phyloP scores from a whole-genome alignment of 2,888 invertebrate species.

The Thelaira solivaga region DNA sequence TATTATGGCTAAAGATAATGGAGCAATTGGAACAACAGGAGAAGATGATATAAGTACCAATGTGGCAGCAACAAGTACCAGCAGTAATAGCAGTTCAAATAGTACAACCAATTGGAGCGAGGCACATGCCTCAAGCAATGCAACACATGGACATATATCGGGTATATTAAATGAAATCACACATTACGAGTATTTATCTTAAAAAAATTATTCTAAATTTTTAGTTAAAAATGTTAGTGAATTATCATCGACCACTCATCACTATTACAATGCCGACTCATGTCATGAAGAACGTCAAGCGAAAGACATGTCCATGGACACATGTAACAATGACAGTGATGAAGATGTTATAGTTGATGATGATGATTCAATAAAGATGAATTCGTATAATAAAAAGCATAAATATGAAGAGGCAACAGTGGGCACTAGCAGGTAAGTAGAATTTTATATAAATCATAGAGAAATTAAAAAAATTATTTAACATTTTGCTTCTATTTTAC shows the following conservation, averaged over 20 bases:
- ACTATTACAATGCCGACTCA: slow-evolving; percentile 76
- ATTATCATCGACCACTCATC: slow-evolving; percentile 76
- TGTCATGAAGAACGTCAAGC: slow-evolving; percentile 68
- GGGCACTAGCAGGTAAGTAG: slow-evolving; percentile 70
- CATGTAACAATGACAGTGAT: slow-evolving; percentile 76
- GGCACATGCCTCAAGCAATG: slow-evolving; percentile 59
- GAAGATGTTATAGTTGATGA: slow-evolving; percentile 77
- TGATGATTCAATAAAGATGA: slow-evolving; percentile 74
- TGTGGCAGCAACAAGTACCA: slow-evolving; percentile 63
- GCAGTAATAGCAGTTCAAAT: slow-evolving; percentile 60
- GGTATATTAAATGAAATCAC: slow-evolving; percentile 65
- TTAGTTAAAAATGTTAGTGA: slow-evolving; percentile 76
- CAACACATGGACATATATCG: slow-evolving; percentile 72
- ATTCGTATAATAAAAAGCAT: slow-evolving; percentile 68
- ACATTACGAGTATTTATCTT: too few relatives aligned
- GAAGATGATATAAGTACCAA: slow-evolving; percentile 74
- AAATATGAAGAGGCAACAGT: slow-evolving; percentile 74
- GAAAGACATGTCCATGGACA: slow-evolving; percentile 72
- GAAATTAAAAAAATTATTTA: neutral
- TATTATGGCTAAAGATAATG: slow-evolving; percentile 74
- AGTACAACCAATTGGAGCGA: slow-evolving; percentile 55
- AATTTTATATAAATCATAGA: neutral
- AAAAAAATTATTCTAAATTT: slow-evolving; percentile 25
- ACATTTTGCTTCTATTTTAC: neutral
- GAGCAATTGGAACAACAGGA: slow-evolving; percentile 54